phyloP scores from a whole-genome alignment of 1,140 invertebrate genomes.

The Solenopsis invicta region DNA sequence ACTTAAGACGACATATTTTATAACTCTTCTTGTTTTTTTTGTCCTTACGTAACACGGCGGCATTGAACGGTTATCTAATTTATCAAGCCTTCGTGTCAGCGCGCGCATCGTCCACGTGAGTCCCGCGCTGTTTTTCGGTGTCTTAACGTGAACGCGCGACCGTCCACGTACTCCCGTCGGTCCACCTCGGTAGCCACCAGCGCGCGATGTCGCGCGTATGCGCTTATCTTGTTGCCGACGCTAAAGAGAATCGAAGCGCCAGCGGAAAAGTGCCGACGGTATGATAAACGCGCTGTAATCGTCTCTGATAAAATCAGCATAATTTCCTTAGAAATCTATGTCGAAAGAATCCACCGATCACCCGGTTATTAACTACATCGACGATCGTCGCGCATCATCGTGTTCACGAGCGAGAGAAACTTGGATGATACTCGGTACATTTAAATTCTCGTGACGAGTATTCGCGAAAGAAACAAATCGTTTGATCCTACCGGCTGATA shows the following conservation, averaged over 20 bases:
- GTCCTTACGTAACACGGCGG: conserved; percentile 60
- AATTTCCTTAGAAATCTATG: not conserved
- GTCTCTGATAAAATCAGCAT: not conserved
- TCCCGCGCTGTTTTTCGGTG: not conserved
- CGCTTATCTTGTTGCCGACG: not conserved
- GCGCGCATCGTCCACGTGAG: conserved; percentile 4
- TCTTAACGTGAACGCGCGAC: not conserved
- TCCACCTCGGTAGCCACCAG: not conserved
- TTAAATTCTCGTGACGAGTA: not conserved
- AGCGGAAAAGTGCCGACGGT: not conserved
- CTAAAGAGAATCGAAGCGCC: not conserved
- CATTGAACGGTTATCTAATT: conserved; percentile 37
- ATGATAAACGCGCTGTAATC: not conserved
- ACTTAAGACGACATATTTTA: conserved; percentile 34
- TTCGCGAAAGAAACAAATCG: not conserved
- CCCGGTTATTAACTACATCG: not conserved
- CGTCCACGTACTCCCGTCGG: conserved; percentile 15
- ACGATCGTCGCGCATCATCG: not conserved
- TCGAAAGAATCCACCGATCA: not conserved
- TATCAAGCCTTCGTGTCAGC: conserved; percentile 23
- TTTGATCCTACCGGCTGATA: conserved; percentile 4
- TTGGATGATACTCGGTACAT: not conserved
- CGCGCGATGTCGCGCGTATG: not conserved
- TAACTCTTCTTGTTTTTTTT: conserved; percentile 21
- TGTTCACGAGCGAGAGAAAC: not conserved